Conservation (phyloP, 2,888 invertebrate genomes). For the Athripsodes cinereus region DNA sequence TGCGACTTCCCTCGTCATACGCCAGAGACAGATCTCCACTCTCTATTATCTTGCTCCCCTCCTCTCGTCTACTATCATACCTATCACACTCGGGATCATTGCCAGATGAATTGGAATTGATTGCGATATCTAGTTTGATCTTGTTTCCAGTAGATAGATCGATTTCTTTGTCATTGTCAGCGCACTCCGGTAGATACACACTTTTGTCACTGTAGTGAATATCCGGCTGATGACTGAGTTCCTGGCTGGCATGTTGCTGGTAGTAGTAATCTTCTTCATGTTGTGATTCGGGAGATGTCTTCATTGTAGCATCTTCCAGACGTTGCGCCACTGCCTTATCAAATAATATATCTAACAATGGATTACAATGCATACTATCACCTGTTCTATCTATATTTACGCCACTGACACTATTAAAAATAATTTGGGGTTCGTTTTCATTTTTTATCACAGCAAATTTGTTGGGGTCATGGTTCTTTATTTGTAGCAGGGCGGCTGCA, state of each 20-base stretch:
- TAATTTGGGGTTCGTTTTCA: conserved; percentile 50
- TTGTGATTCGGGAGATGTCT: conserved; percentile 30
- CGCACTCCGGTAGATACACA: background rate
- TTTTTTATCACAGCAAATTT: conserved; percentile 42
- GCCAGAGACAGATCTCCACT: conserved; percentile 43
- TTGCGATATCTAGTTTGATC: conserved; percentile 34
- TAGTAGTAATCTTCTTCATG: conserved; percentile 20
- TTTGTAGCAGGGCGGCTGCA: conserved; percentile 48
- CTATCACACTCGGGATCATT: conserved; percentile 26
- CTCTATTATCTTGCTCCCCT: conserved; percentile 34
- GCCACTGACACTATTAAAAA: conserved; percentile 53
- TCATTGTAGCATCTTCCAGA: conserved; percentile 37
- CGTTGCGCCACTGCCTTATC: conserved; percentile 49
- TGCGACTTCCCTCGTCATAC: conserved; percentile 56
- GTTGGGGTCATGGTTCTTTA: conserved; percentile 48
- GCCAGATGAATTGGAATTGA: conserved; percentile 31
- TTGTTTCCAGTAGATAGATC: conserved; percentile 37
- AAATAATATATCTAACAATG: conserved; percentile 46
- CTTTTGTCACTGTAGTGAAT: background rate
- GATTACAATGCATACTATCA: conserved; percentile 50
- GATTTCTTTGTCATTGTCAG: conserved; percentile 41
- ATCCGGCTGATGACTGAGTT: background rate
- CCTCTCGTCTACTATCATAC: conserved; percentile 13
- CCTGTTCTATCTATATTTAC: conserved; percentile 50
- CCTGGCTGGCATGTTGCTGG: background rate